These are phyloP conservation scores for Synergus japonicus DNA, from an alignment of 2,888 invertebrate genomes.

Conservation along the genomic window DNA sequence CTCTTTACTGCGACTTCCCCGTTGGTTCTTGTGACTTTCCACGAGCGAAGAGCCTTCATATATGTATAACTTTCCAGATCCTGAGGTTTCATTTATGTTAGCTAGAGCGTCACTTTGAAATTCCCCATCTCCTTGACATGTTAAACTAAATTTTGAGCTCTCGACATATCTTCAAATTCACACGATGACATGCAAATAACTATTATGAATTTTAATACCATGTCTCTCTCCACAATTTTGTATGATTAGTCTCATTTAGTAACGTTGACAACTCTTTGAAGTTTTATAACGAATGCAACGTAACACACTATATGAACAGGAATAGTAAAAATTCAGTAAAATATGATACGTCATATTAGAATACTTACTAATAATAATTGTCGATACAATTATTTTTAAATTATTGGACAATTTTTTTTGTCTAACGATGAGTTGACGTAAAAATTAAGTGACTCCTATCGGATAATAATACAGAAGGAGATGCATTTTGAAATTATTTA, in stretches of 20 bases:
- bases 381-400: background rate
- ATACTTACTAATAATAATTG: no score
- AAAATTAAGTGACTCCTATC: background rate
- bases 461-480: no score
- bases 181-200: slow-evolving; percentile 16
- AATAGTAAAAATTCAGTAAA: no score
- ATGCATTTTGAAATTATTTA: background rate
- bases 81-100: slow-evolving; percentile 27
- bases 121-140: slow-evolving; percentile 13
- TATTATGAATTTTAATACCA: background rate
- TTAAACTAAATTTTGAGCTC: slow-evolving; percentile 35
- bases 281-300: no score
- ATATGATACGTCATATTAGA: no score
- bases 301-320: no score
- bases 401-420: background rate
- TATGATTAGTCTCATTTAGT: background rate
- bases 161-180: background rate
- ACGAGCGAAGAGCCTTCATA: slow-evolving; percentile 15
- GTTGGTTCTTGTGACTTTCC: slow-evolving; percentile 33
- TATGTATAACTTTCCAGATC: slow-evolving; percentile 16
- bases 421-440: background rate
- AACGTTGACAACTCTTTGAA: background rate
- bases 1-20: slow-evolving; percentile 63
- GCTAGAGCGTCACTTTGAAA: slow-evolving; percentile 23
- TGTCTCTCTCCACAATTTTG: background rate